Evolutionary conservation across 1,140 invertebrate genomes (phyloP), one percentile per base, ranked within the genome.

Genomic region (Drosophila burlai): DNA sequence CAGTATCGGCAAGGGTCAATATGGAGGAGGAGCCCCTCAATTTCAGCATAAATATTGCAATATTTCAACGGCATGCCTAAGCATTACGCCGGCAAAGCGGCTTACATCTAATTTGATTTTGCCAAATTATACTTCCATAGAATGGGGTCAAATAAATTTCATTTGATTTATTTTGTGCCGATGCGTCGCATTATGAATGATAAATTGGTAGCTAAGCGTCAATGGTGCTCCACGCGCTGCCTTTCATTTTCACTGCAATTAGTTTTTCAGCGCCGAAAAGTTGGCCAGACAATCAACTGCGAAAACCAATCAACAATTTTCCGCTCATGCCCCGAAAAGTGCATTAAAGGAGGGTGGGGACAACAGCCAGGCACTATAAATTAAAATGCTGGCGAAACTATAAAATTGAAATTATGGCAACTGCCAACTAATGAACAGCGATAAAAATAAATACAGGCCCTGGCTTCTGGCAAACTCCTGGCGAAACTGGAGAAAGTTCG

Each of bases 361-460:
- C 29, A 7, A 13, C 55, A 31, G 54, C 57, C 34, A 21, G 9
- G 46, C 21, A 31, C 16, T 36, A 49, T 59, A 79, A 78, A 72
- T 79, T 79, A 78, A 71, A 68, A 50, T 52, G 42, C 24, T 45
- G 45, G 52, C 42, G 60, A 76, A 80, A 52, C 46, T 67, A 67
- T 87, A 75, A 89, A 78, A 84, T 84, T 89, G 68, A 87, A 89
- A 89, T 89, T 87, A 87, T 87, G 73, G 68, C 72, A 83, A 80
- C 77, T 80, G 62, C 68, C 73, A 87, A 81, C 76, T 89, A 87
- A 87, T 87, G 83, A 87, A 87, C 84, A 89, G 72, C 64, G 76
- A 89, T 87, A 83, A 81, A 87, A 89, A 83, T 89, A 87, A 89
- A 87, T 81, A 87, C 73, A 68, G 16, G 42, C n/a, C 29, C 40